Conservation (phyloP, 2,888 invertebrate species). For the Ochropleura plecta region DNA sequence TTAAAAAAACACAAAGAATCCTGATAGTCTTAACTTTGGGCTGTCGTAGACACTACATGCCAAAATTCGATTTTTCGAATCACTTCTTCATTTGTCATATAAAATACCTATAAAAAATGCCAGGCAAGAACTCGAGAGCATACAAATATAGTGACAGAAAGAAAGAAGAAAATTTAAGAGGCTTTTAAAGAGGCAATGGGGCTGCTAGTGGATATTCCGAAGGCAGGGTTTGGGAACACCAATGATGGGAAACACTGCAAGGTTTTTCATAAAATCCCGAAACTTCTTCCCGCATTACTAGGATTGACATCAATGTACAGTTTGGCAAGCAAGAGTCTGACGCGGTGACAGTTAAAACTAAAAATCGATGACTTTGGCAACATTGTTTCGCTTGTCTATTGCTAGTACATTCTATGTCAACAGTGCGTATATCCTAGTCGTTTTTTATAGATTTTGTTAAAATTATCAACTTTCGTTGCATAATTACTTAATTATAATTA, state of each 20-base stretch:
- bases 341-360: too few species aligned
- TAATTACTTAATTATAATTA: not conserved
- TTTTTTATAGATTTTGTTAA: too few species aligned
- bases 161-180: not conserved
- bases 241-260: not conserved
- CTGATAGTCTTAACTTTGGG: too few species aligned
- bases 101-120: not conserved
- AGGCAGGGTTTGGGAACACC: constrained; percentile 9
- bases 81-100: not conserved
- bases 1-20: too few species aligned
- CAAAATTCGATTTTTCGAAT: too few species aligned
- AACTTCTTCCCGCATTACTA: constrained; percentile 10
- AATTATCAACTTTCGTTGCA: not conserved
- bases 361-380: too few species aligned
- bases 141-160: not conserved
- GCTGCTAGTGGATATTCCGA: constrained; percentile 1
- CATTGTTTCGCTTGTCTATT: too few species aligned
- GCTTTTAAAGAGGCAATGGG: constrained; percentile 9
- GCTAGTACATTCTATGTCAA: too few species aligned
- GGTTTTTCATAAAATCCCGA: not conserved
- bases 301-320: not conserved
- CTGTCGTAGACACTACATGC: too few species aligned
- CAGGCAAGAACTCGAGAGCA: not conserved
- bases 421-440: too few species aligned
- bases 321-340: too few species aligned